Evolutionary conservation across 1,140 invertebrate species (phyloP), one percentile per base, ranked within the genome.

Genomic region (Teleopsis dalmanni): DNA sequence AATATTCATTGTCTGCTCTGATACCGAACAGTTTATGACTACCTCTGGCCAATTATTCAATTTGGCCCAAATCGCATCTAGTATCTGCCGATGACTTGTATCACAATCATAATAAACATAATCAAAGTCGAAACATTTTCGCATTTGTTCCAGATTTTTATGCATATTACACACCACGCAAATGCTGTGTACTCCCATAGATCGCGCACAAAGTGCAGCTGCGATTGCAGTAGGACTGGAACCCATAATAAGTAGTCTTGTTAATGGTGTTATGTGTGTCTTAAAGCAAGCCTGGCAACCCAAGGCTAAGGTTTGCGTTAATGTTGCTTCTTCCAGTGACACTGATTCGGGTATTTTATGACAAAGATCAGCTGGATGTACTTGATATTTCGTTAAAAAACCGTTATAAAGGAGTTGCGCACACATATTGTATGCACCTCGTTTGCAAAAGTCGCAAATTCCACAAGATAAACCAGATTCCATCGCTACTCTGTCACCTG

Each of bases 251-350:
- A 67, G 51, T 1, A 67, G 53, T 40, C 57, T 67, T 42, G 59
- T 64, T 1, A 50, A 57, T 1, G 64, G 64, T 14, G 43, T 53
- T 8, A 67, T 54, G 5, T 54, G 51, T 0, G 50, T 59, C 38
- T 60, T 64, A 23, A 62, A 58, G 22, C 61, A 62, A 13, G 64
- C 60, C 34, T 67, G 61, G 22, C 63, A 67, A 0, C 59, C 64
- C 40, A 60, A 35, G 2, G 64, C 64, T 0, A 67, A 37, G 0
- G 61, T 66, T 34, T 57, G 64, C 1, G 55, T 57, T 2, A 67
- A 37, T 6, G 61, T 36, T 3, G 59, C 64, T 29, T 57, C 64
- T 9, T 60, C 53, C 55, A 62, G 55, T 50, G 37, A 47, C 1
- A 62, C 53, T 10, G 25, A 21, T 5, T 51, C 46, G 3, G 58